Conservation (phyloP, 92 coral and sea anemone genomes). For the Epizoanthus scotinus region DNA sequence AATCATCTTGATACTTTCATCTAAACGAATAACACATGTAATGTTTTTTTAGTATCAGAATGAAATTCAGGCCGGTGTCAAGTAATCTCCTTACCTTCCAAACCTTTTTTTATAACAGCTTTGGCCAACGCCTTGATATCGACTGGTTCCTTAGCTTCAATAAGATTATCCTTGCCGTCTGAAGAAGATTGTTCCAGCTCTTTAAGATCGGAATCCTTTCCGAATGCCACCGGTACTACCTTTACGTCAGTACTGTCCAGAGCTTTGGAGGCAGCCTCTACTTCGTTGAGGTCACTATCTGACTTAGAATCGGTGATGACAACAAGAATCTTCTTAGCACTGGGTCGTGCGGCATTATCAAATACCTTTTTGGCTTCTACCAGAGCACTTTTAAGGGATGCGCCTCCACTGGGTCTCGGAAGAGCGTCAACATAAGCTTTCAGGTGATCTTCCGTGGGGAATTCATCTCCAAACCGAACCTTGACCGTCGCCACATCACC, state of each 20-base stretch:
- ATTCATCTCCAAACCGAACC: constrained; percentile 22
- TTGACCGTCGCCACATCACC: constrained; percentile 14
- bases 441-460: background rate
- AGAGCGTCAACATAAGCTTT: constrained; percentile 10
- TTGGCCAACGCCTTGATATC: constrained; percentile 21
- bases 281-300: background rate
- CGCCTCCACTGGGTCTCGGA: constrained; percentile 23
- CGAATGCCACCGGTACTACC: constrained; percentile 35
- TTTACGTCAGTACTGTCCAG: constrained; percentile 9
- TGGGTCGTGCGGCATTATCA: constrained; percentile 6
- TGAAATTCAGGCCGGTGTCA: background rate
- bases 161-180: constrained; percentile 32
- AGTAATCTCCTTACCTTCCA: constrained; percentile 8
- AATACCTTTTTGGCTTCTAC: constrained; percentile 1
- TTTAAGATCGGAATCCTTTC: constrained; percentile 5
- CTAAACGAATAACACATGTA: too few species aligned
- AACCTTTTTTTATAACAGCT: constrained; percentile 1
- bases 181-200: constrained; percentile 15
- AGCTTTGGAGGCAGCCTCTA: constrained; percentile 8
- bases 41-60: too few species aligned
- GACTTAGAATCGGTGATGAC: constrained; percentile 27
- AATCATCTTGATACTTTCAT: too few species aligned
- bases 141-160: constrained; percentile 18
- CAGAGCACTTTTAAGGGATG: constrained; percentile 19
- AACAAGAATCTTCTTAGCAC: constrained; percentile 25